These are phyloP conservation scores for Eupithecia subumbrata DNA, from an alignment of 2,888 invertebrate species.

Conservation along the genomic window DNA sequence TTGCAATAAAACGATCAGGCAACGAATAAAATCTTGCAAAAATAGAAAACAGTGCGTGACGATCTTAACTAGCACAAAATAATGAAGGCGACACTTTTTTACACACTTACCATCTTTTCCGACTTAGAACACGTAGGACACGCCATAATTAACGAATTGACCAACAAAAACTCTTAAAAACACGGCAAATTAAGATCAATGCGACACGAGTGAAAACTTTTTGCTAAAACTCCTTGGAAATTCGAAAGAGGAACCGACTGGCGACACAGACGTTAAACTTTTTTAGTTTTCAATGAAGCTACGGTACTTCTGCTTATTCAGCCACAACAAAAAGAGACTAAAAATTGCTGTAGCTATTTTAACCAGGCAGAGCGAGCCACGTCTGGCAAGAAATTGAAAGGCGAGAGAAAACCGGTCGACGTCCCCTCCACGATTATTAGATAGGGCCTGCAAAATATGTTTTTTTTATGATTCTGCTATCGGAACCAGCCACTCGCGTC, in stretches of 20 bases:
- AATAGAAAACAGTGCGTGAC: neutral
- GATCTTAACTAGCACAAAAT: neutral
- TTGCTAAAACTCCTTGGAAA: neutral
- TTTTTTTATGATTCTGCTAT: slow-evolving; percentile 32
- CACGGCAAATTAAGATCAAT: neutral
- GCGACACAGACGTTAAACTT: neutral
- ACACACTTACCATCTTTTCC: slow-evolving; percentile 6
- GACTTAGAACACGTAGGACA: slow-evolving; percentile 3
- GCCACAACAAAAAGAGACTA: slow-evolving; percentile 22
- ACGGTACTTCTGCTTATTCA: slow-evolving; percentile 3
- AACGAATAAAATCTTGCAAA: neutral
- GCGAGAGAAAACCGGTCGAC: slow-evolving; percentile 51
- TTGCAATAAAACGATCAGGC: neutral
- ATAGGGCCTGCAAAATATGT: slow-evolving; percentile 25
- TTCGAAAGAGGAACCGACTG: neutral
- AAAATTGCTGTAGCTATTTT: slow-evolving; percentile 43
- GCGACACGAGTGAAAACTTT: neutral
- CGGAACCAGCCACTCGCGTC: neutral
- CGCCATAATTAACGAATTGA: neutral
- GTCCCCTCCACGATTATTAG: slow-evolving; percentile 47
- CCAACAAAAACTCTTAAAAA: neutral
- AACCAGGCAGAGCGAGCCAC: slow-evolving; percentile 49
- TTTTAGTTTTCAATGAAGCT: neutral
- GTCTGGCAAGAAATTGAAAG: slow-evolving; percentile 51
- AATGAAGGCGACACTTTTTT: neutral